Percentiles rank a stretch among this genome's conserved stretches.
These are phyloP conservation scores for Cerastis rubricosa DNA, from an alignment of 2,888 invertebrate species.

Conservation along the genomic window DNA sequence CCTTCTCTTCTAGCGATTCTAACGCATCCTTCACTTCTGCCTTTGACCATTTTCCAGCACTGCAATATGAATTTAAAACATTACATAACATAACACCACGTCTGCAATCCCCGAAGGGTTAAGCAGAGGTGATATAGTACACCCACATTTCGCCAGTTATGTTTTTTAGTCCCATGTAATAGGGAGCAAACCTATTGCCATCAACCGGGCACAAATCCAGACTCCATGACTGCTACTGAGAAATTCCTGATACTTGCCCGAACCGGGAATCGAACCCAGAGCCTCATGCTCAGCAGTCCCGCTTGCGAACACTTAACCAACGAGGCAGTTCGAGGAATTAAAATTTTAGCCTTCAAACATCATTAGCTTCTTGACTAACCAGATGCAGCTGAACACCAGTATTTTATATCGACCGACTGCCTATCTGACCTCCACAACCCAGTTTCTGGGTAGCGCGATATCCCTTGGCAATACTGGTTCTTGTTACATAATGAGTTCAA, in stretches of 20 bases:
- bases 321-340: background rate
- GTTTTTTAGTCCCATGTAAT: no score
- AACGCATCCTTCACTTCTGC: slow-evolving; percentile 94
- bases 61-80: slow-evolving; percentile 75
- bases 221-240: no score
- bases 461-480: background rate
- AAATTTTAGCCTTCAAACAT: background rate
- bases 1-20: slow-evolving; percentile 94
- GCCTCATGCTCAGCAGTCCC: no score
- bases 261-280: no score
- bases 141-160: no score
- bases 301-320: no score
- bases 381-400: background rate
- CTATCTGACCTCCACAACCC: background rate
- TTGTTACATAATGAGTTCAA: background rate
- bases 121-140: no score
- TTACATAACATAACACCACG: no score
- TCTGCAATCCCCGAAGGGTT: no score
- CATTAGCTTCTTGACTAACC: background rate
- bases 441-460: background rate
- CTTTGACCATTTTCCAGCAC: slow-evolving; percentile 95
- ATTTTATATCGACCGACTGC: background rate
- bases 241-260: no score
- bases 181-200: no score
- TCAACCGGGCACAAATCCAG: no score